phyloP scores from a whole-genome alignment of 2,113 vertebrate species.

The Falcunculus frontatus region DNA sequence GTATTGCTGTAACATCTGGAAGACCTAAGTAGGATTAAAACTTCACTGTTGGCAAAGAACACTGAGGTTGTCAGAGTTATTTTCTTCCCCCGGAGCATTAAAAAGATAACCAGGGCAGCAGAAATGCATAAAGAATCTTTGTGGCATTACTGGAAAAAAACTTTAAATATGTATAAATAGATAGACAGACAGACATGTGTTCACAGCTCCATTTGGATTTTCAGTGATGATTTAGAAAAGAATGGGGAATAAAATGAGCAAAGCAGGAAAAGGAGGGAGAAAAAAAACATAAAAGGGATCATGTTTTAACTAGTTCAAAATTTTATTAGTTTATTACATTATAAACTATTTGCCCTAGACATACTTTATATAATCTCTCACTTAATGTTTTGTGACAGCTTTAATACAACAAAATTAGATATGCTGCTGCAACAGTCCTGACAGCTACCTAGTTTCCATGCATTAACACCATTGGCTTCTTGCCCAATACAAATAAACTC shows the following conservation, averaged over 20 bases:
- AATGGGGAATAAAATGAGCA: background rate
- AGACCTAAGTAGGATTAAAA: background rate
- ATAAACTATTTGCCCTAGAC: slow-evolving; percentile 59
- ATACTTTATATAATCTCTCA: slow-evolving; percentile 70
- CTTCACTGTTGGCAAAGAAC: background rate
- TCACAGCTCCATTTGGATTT: background rate
- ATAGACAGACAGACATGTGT: background rate
- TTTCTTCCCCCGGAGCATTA: background rate
- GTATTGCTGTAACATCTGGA: background rate
- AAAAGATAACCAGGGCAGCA: background rate
- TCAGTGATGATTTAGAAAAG: slow-evolving; percentile 25
- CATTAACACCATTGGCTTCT: slow-evolving; percentile 55
- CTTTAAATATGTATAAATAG: background rate
- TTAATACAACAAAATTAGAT: slow-evolving; percentile 72
- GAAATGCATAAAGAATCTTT: background rate
- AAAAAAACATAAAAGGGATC: slow-evolving; percentile 23
- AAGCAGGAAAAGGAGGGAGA: background rate
- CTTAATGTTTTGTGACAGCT: slow-evolving; percentile 71
- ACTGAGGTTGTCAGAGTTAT: background rate
- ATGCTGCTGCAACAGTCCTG: slow-evolving; percentile 57
- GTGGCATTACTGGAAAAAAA: background rate
- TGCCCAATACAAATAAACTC: slow-evolving; percentile 60
- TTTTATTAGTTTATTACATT: slow-evolving; percentile 63
- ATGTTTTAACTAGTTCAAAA: slow-evolving; percentile 45
- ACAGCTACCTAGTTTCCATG: slow-evolving; percentile 67